Percentiles rank a stretch among this genome's conserved stretches.
phyloP scores from a whole-genome alignment of 2,888 invertebrate species.

The Sarcophaga variegata region DNA sequence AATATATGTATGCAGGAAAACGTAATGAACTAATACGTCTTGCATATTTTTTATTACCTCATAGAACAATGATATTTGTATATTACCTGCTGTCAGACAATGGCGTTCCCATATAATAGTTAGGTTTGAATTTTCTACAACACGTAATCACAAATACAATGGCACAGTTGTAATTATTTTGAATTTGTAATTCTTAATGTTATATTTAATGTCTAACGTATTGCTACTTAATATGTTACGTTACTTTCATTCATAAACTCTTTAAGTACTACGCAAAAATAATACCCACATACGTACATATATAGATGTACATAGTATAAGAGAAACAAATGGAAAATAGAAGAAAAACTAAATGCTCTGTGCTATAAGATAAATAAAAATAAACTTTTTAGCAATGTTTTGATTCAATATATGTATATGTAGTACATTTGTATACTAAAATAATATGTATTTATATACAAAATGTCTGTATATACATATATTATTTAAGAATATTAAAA shows the following conservation, averaged over 20 bases:
- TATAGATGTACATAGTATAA: not conserved
- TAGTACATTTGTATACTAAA: not conserved
- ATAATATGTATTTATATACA: not conserved
- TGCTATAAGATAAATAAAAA: slow-evolving; percentile 19
- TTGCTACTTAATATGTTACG: not conserved
- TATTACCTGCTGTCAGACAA: no score
- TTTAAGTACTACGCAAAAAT: not conserved
- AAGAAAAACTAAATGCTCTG: not conserved
- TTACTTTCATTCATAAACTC: slow-evolving; percentile 44
- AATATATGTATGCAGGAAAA: no score
- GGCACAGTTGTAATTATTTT: not conserved
- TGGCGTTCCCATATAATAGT: no score
- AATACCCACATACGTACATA: not conserved
- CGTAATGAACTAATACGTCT: no score
- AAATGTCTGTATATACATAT: not conserved
- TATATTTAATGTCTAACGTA: not conserved
- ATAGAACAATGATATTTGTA: no score
- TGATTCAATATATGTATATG: not conserved
- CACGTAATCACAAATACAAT: no score
- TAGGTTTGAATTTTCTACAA: no score
- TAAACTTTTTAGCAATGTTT: slow-evolving; percentile 12
- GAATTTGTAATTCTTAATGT: not conserved
- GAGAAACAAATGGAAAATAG: not conserved
- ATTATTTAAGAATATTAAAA: not conserved
- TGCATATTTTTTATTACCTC: no score